phyloP scores from a whole-genome alignment of 2,797 vertebrate genomes.

The Todus mexicanus region DNA sequence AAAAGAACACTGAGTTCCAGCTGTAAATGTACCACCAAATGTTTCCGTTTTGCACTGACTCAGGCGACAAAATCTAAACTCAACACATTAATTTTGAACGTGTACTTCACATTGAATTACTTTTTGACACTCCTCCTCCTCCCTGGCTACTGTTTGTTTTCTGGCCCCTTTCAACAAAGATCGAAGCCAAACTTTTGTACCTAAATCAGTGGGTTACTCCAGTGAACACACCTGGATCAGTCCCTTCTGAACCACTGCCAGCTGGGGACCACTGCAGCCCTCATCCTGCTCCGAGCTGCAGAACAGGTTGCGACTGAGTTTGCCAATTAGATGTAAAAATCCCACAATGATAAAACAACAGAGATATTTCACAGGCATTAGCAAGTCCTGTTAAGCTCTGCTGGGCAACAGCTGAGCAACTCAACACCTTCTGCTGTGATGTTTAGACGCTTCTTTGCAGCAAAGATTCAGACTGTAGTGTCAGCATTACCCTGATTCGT shows the following conservation, averaged over 20 bases:
- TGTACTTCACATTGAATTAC: not conserved
- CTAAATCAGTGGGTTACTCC: not conserved
- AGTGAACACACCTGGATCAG: fast-evolving
- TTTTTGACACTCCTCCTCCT: not conserved
- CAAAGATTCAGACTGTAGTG: not conserved
- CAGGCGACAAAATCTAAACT: not conserved
- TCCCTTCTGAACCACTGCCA: not conserved
- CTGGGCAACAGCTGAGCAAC: not conserved
- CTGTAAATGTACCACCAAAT: not conserved
- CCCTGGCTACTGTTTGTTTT: not conserved
- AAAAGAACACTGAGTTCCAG: not conserved
- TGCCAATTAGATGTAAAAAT: not conserved
- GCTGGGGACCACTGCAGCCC: not conserved
- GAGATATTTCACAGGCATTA: not conserved
- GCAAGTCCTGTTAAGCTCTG: not conserved
- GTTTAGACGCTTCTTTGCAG: not conserved
- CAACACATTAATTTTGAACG: not conserved
- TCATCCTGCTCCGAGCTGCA: not conserved
- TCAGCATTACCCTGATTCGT: not conserved
- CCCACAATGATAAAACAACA: not conserved
- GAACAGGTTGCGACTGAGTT: fast-evolving
- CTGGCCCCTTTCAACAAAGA: not conserved
- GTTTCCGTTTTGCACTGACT: not conserved
- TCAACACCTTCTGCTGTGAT: not conserved
- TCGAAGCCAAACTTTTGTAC: not conserved